Conservation (phyloP, 2,113 vertebrate species). For the Saccopteryx leptura region DNA sequence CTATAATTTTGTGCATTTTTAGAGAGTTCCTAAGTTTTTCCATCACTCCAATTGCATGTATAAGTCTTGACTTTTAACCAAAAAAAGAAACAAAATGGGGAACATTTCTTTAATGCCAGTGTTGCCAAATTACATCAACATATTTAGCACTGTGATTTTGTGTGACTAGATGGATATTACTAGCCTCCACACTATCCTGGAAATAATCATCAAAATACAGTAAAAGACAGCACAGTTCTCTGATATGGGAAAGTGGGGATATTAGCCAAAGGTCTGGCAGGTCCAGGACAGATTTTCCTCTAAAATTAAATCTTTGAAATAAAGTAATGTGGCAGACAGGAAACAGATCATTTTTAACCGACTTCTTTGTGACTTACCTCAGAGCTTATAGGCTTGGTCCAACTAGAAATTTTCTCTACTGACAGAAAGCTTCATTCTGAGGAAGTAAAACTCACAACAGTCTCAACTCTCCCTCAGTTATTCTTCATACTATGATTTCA, state of each 20-base stretch:
- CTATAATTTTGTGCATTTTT: background rate
- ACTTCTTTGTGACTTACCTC: background rate
- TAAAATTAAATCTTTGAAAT: slow-evolving; percentile 25
- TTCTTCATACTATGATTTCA: background rate
- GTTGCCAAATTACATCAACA: slow-evolving; percentile 6
- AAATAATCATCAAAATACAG: slow-evolving; percentile 38
- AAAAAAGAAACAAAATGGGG: background rate
- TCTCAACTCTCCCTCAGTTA: background rate
- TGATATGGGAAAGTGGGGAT: background rate
- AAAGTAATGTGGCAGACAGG: background rate
- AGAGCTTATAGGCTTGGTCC: slow-evolving; percentile 6
- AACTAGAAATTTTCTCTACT: background rate
- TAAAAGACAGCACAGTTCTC: slow-evolving; percentile 25
- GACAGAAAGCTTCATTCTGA: slow-evolving; percentile 19
- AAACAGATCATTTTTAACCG: background rate
- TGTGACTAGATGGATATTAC: background rate
- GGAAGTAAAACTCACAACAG: background rate
- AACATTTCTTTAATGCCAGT: slow-evolving; percentile 1
- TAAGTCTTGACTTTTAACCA: slow-evolving; percentile 42
- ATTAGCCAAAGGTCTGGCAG: background rate
- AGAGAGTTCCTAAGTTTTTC: background rate
- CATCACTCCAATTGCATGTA: slow-evolving; percentile 37
- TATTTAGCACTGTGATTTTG: background rate
- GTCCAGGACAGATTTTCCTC: background rate
- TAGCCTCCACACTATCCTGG: background rate